Conservation (phyloP, 1,140 invertebrate species). For the Hyphantria cunea region DNA sequence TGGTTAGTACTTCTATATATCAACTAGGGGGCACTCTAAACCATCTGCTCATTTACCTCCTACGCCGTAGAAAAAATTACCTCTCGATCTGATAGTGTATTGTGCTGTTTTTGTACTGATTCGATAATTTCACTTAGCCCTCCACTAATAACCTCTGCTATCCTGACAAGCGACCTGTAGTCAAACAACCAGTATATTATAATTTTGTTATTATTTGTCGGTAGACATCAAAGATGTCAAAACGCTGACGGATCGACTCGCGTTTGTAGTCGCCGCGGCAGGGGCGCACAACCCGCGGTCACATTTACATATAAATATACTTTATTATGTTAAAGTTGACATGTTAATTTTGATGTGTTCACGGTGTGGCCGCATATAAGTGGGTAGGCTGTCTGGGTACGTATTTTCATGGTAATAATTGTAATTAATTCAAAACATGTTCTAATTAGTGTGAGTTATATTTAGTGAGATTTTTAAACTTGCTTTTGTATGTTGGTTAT, state of each 20-base stretch:
- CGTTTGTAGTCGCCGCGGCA: slow-evolving; percentile 61
- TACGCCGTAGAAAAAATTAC: too few species aligned
- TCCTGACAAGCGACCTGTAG: not conserved
- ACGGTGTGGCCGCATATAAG: slow-evolving; percentile 4
- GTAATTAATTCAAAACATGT: slow-evolving; percentile 2
- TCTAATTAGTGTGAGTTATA: not conserved
- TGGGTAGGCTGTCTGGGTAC: not conserved
- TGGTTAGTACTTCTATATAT: too few species aligned
- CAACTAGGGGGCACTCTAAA: too few species aligned
- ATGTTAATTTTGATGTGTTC: slow-evolving; percentile 21
- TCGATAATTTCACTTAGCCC: too few species aligned
- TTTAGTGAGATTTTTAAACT: not conserved
- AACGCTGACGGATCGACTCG: slow-evolving; percentile 63
- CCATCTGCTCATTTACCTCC: too few species aligned
- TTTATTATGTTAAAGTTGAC: slow-evolving; percentile 38
- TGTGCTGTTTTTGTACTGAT: too few species aligned
- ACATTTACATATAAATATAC: slow-evolving; percentile 63
- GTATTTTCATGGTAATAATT: not conserved
- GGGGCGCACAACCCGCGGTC: slow-evolving; percentile 43
- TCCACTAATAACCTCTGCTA: too few species aligned
- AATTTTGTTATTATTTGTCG: slow-evolving; percentile 66
- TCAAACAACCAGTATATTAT: slow-evolving; percentile 24
- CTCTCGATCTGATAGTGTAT: too few species aligned
- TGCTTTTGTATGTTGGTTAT: too few species aligned
- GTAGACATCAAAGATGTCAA: slow-evolving; percentile 76